phyloP scores from a whole-genome alignment of 2,113 vertebrate genomes.

The Rhinichthys klamathensis region DNA sequence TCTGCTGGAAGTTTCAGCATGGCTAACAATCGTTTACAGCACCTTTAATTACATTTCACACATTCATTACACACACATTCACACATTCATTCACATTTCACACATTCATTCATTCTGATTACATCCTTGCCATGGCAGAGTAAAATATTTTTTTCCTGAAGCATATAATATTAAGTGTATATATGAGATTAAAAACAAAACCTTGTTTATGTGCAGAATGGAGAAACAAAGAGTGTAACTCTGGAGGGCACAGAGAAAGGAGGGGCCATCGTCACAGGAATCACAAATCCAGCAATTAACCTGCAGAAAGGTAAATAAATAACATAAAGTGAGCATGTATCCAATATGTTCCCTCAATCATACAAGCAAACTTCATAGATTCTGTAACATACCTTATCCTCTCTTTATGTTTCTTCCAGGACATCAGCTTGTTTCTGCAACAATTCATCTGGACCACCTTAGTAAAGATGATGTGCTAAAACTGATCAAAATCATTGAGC shows the following conservation, averaged over 20 bases:
- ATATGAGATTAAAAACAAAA: constrained; percentile 13
- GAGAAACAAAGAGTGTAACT: constrained; percentile 53
- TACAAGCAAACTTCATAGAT: not conserved
- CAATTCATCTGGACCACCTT: constrained; percentile 72
- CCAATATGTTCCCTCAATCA: not conserved
- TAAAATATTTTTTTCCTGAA: not conserved
- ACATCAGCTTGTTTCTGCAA: constrained; percentile 64
- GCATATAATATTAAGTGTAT: not conserved
- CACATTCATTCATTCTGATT: too few relatives aligned
- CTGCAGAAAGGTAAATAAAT: constrained; percentile 62
- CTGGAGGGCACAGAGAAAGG: constrained; percentile 61
- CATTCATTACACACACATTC: not conserved
- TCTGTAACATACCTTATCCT: not conserved
- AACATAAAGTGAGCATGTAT: not conserved
- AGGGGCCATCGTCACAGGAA: constrained; percentile 58
- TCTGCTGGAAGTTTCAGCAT: not conserved
- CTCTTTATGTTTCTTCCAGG: not conserved
- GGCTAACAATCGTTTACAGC: not conserved
- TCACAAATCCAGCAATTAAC: constrained; percentile 61
- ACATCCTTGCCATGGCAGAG: not conserved
- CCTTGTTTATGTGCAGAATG: constrained; percentile 58
- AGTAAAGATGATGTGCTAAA: constrained; percentile 63
- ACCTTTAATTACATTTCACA: not conserved
- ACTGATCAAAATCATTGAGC: constrained; percentile 70
- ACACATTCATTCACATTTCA: too few relatives aligned